phyloP scores from a whole-genome alignment of 2,797 vertebrate species.

The Malacoraja senta region DNA sequence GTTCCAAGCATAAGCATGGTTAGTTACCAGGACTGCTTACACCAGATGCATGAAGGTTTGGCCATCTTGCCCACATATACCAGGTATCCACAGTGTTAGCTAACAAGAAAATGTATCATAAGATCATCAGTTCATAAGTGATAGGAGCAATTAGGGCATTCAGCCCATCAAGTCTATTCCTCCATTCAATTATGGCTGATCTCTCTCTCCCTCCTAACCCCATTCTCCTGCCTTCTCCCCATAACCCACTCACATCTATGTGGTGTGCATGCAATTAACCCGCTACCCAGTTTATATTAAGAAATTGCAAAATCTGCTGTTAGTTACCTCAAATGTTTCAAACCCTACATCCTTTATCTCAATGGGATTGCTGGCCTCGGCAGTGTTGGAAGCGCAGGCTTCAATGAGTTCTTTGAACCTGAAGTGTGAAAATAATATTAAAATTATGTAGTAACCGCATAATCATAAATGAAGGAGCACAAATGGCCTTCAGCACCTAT shows the following conservation, averaged over 20 bases:
- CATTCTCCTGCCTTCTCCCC: too few relatives aligned
- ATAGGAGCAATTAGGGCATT: too few relatives aligned
- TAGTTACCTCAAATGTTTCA: slow-evolving; percentile 39
- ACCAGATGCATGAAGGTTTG: neutral
- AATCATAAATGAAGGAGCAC: too few relatives aligned
- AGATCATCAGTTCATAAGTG: too few relatives aligned
- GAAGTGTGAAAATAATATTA: neutral
- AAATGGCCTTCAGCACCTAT: too few relatives aligned
- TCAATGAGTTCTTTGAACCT: slow-evolving; percentile 39
- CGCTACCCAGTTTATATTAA: neutral
- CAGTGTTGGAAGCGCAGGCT: neutral
- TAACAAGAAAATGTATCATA: too few relatives aligned
- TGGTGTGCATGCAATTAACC: neutral
- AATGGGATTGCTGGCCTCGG: neutral
- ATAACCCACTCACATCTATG: neutral
- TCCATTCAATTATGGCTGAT: too few relatives aligned
- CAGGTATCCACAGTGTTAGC: neutral
- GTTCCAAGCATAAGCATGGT: neutral
- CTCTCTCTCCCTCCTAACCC: too few relatives aligned
- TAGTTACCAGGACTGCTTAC: neutral
- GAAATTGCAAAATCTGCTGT: neutral
- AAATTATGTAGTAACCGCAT: neutral
- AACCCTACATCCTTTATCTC: slow-evolving; percentile 37
- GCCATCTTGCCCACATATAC: neutral
- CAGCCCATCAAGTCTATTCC: too few relatives aligned